Conservation (phyloP, 35 echinoderm and acorn worm genomes). For the Hemicentrotus pulcherrimus region DNA sequence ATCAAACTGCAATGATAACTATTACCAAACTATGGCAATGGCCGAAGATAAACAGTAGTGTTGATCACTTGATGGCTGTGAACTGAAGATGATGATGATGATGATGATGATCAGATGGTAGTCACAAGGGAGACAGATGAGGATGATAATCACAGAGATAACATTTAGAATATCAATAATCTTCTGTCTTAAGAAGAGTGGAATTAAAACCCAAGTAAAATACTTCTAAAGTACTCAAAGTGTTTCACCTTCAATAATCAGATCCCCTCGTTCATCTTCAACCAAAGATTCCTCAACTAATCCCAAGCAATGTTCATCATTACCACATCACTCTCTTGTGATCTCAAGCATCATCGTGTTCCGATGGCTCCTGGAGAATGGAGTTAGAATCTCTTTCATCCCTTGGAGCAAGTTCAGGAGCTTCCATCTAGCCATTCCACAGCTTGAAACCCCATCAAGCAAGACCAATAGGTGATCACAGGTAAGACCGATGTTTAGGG, state of each 20-base stretch:
- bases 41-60: too few relatives aligned
- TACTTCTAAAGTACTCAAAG: background rate
- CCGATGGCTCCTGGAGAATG: background rate
- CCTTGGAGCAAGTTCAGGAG: background rate
- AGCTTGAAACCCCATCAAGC: background rate
- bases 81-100: too few relatives aligned
- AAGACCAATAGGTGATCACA: background rate
- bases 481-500: background rate
- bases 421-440: background rate
- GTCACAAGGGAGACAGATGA: too few relatives aligned
- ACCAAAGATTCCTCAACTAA: background rate
- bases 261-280: background rate
- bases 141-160: too few relatives aligned
- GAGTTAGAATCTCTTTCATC: background rate
- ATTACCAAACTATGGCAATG: too few relatives aligned
- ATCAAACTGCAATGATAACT: too few relatives aligned
- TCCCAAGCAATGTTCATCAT: background rate
- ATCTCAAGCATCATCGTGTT: background rate
- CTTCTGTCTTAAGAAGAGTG: too few relatives aligned
- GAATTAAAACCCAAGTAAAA: background rate
- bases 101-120: too few relatives aligned
- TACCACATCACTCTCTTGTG: background rate
- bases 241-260: background rate
- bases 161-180: too few relatives aligned
- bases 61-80: too few relatives aligned